phyloP scores from a whole-genome alignment of 2,797 vertebrate genomes.

The Ctenopoma kingsleyae region DNA sequence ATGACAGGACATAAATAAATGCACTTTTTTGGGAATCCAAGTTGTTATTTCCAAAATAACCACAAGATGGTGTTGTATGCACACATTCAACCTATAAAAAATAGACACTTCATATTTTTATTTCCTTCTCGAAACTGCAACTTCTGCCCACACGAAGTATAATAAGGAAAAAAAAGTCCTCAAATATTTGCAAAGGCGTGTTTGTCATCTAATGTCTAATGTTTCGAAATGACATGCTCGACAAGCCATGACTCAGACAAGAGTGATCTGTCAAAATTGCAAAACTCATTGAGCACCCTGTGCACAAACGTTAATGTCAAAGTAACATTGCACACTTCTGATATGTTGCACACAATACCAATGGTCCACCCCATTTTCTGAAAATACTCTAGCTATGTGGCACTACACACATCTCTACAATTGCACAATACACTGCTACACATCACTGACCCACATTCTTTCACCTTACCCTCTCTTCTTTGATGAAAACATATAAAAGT shows the following conservation, averaged over 20 bases:
- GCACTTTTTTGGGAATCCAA: not conserved
- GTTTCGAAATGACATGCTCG: conserved; percentile 18
- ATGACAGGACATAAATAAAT: not conserved
- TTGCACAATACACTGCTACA: conserved; percentile 40
- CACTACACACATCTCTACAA: conserved; percentile 35
- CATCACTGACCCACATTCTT: conserved; percentile 3
- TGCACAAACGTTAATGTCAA: conserved; percentile 30
- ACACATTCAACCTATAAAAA: not conserved
- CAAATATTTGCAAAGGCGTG: not conserved
- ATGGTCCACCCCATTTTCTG: conserved; percentile 35
- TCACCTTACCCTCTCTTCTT: conserved; percentile 2
- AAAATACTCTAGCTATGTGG: not conserved
- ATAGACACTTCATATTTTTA: not conserved
- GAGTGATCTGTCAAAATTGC: conserved; percentile 31
- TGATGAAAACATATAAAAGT: conserved; percentile 1
- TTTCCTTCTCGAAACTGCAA: conserved; percentile 30
- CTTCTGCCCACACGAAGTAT: not conserved
- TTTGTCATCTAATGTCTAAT: conserved; percentile 5
- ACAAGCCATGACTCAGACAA: conserved; percentile 45
- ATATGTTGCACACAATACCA: conserved; percentile 20
- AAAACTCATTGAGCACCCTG: not conserved
- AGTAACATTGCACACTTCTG: conserved; percentile 20
- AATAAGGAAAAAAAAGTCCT: conserved; percentile 4
- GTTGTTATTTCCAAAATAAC: conserved; percentile 35
- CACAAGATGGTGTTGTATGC: conserved; percentile 68